Evolutionary conservation across 1,140 invertebrate species (phyloP).

Genomic region (Scaptomyza montana): DNA sequence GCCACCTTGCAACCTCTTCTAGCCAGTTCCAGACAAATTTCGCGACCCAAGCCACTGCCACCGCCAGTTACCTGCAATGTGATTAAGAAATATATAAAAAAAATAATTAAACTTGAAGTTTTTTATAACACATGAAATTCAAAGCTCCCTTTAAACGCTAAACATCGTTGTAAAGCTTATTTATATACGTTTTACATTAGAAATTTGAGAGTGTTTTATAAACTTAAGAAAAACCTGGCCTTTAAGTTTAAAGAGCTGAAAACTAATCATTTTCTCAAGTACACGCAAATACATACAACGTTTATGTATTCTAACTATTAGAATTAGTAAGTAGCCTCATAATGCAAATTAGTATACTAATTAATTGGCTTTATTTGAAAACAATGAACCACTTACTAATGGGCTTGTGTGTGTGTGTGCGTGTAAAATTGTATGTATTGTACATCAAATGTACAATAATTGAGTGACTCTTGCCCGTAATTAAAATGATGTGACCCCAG

Average conservation of each 20-base stretch:
- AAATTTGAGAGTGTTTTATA: no score
- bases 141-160: no score
- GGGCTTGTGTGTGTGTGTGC: conserved; percentile 26
- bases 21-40: conserved; percentile 76
- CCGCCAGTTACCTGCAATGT: conserved; percentile 73
- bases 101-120: no score
- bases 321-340: no score
- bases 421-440: conserved; percentile 15
- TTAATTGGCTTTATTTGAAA: conserved; percentile 78
- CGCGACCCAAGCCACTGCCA: conserved; percentile 80
- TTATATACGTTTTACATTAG: no score
- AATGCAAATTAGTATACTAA: conserved; percentile 40
- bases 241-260: no score
- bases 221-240: no score
- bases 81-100: no score
- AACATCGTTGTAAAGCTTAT: no score
- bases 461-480: conserved; percentile 76
- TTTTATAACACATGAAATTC: no score
- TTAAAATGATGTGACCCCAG: conserved; percentile 66
- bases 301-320: no score
- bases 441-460: conserved; percentile 43
- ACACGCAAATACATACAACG: conserved; percentile 3
- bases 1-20: conserved; percentile 78
- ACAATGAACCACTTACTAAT: conserved; percentile 56
- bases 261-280: background rate